phyloP scores from a whole-genome alignment of 2,113 vertebrate genomes.

The Otis tarda region DNA sequence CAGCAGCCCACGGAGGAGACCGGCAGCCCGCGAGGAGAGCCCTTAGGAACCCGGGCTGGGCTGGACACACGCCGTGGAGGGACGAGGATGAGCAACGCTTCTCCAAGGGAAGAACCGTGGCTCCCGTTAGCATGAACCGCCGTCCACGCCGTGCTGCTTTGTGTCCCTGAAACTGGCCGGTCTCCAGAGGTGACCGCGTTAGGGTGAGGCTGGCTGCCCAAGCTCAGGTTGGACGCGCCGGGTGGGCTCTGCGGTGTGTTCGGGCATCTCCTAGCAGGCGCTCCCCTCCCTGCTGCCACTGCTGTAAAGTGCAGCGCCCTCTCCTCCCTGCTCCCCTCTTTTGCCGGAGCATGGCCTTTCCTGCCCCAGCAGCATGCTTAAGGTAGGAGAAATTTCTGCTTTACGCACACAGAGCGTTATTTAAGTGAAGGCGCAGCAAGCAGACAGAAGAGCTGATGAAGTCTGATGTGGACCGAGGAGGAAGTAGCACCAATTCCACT shows the following conservation, averaged over 20 bases:
- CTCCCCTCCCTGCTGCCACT: accelerated
- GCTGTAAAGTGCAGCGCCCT: background rate
- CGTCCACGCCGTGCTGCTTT: accelerated
- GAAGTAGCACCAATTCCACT: slow-evolving; percentile 25
- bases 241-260: background rate
- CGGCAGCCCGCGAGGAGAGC: background rate
- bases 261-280: background rate
- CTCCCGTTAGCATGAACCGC: accelerated
- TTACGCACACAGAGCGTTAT: accelerated
- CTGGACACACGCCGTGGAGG: accelerated
- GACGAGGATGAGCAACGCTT: accelerated
- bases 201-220: background rate
- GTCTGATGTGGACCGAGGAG: background rate
- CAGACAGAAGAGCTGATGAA: background rate
- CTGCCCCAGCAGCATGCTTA: background rate
- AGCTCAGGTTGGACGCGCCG: accelerated
- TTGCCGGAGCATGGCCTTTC: accelerated
- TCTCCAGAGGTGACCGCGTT: background rate
- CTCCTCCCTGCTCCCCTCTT: accelerated
- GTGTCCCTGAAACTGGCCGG: accelerated
- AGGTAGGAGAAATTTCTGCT: background rate
- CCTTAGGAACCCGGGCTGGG: background rate
- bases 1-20: background rate
- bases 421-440: background rate
- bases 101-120: background rate